phyloP scores from a whole-genome alignment of 2,888 invertebrate genomes.

The Schrankia costaestrigalis region DNA sequence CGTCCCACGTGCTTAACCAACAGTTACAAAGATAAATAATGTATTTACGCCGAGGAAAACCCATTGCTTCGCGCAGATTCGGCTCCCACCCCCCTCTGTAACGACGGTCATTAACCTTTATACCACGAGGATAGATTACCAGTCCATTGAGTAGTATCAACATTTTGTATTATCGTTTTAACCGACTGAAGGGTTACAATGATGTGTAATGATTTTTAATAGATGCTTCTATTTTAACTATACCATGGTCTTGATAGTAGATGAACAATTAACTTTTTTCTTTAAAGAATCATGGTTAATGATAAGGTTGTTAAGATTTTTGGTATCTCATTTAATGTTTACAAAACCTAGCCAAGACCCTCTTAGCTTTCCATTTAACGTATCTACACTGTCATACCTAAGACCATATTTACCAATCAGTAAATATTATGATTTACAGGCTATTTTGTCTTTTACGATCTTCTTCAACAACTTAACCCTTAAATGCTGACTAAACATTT shows the following conservation, averaged over 20 bases:
- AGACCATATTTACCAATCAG: too few relatives aligned
- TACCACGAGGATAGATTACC: conserved; percentile 26
- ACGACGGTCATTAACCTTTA: conserved; percentile 36
- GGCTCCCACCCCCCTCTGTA: conserved; percentile 21
- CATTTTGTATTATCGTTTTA: conserved; percentile 15
- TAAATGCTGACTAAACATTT: not conserved
- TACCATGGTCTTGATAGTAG: too few relatives aligned
- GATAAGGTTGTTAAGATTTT: conserved; percentile 21
- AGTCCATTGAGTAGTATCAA: conserved; percentile 14
- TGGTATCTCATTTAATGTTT: too few relatives aligned
- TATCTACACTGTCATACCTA: too few relatives aligned
- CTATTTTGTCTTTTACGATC: too few relatives aligned
- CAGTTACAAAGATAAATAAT: conserved; percentile 37
- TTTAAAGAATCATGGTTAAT: conserved; percentile 12
- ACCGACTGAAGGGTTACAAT: conserved; percentile 3
- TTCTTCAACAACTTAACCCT: not conserved
- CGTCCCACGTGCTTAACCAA: conserved; percentile 24
- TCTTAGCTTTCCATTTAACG: conserved; percentile 16
- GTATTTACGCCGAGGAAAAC: conserved; percentile 24
- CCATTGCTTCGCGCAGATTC: conserved; percentile 32
- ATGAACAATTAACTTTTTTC: too few relatives aligned
- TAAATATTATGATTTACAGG: too few relatives aligned
- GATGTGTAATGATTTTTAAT: not conserved
- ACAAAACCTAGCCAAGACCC: conserved; percentile 27
- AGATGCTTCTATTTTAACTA: not conserved